Percentiles rank a stretch among this genome's conserved stretches.
Evolutionary conservation across 2,113 vertebrate species (phyloP).

Genomic region (Mormyrus lacerda): DNA sequence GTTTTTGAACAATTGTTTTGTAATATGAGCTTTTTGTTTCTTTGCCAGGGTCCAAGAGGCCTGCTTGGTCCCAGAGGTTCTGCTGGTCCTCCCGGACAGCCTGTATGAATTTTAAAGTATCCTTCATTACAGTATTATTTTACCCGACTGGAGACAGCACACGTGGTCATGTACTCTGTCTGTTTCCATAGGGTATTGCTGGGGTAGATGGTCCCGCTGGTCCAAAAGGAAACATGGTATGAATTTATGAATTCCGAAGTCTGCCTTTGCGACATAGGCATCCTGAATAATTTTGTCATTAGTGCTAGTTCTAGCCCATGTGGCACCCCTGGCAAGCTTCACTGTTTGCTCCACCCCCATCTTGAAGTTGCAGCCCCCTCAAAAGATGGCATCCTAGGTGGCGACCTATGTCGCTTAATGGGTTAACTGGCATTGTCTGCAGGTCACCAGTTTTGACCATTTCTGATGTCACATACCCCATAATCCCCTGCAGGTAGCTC

Average conservation of each 20-base stretch:
- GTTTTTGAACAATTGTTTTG: background rate
- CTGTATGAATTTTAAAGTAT: conserved; percentile 63
- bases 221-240: conserved; percentile 95
- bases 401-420: background rate
- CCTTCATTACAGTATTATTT: conserved; percentile 5
- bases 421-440: background rate
- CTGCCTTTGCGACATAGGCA: background rate
- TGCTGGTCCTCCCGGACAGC: conserved; percentile 78
- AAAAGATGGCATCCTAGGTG: background rate
- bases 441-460: background rate
- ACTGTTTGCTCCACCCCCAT: background rate
- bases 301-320: background rate
- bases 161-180: background rate
- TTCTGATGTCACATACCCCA: background rate
- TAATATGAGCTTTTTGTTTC: conserved; percentile 20
- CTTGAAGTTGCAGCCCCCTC: background rate
- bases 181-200: conserved; percentile 70
- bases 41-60: conserved; percentile 79
- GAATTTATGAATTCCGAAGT: background rate
- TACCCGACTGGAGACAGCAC: background rate
- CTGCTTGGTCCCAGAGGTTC: conserved; percentile 86
- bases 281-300: background rate
- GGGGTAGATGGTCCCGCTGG: conserved; percentile 85
- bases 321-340: background rate
- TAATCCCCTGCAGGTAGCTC: background rate